A percentile compares a stretch with the other conserved stretches of the same genome.
phyloP scores from a whole-genome alignment of 2,113 vertebrate species.

The Platichthys stellatus region DNA sequence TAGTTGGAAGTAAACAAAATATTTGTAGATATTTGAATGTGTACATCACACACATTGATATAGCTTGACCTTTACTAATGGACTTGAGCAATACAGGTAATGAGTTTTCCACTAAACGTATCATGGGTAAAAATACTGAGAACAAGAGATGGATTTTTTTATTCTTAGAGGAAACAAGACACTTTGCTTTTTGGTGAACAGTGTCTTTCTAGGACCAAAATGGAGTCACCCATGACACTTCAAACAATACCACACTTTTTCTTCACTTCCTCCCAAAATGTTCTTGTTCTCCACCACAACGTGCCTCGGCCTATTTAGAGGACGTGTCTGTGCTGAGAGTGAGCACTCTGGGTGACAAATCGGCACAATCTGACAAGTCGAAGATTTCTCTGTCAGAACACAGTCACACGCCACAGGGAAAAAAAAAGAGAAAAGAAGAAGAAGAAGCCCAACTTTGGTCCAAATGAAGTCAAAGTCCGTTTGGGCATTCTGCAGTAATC shows the following conservation, averaged over 20 bases:
- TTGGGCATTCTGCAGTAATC: constrained; percentile 47
- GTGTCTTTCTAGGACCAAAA: not conserved
- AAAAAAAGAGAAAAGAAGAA: constrained; percentile 3
- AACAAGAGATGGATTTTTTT: not conserved
- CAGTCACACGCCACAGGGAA: not conserved
- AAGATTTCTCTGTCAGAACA: constrained; percentile 45
- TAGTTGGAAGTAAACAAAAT: too few species aligned
- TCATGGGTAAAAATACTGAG: too few species aligned
- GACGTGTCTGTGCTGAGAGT: constrained; percentile 16
- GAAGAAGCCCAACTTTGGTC: constrained; percentile 13
- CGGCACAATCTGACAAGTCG: constrained; percentile 43
- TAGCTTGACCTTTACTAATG: not conserved
- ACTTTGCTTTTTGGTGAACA: not conserved
- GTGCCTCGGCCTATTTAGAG: constrained; percentile 2
- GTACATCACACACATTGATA: not conserved
- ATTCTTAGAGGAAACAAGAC: not conserved
- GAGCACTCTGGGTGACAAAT: constrained; percentile 44
- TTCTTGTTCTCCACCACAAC: constrained; percentile 7
- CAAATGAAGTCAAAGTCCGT: constrained; percentile 44
- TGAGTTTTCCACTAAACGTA: too few species aligned
- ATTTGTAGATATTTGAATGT: too few species aligned
- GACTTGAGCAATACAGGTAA: too few species aligned
- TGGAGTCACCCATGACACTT: constrained; percentile 19
- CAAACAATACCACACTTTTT: constrained; percentile 16
- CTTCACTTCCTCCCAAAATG: constrained; percentile 21